Percentiles rank a stretch among this genome's conserved stretches.
Evolutionary conservation across 2,113 vertebrate genomes (phyloP).

Genomic region (Halcyon malimbica): DNA sequence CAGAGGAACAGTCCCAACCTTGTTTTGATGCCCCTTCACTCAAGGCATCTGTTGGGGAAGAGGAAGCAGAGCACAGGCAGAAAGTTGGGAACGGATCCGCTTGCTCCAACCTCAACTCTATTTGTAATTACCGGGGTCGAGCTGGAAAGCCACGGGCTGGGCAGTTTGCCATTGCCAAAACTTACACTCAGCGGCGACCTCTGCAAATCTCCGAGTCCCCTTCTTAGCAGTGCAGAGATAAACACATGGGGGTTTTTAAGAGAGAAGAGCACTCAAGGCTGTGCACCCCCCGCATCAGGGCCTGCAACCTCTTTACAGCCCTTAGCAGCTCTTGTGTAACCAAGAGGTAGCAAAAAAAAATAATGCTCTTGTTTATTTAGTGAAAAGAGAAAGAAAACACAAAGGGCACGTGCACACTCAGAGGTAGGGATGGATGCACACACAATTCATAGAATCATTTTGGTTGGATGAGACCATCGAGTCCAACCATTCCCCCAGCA

Average conservation of each 20-base stretch:
- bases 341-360: not conserved
- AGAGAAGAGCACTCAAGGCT: not conserved
- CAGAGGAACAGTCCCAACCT: not conserved
- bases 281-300: not conserved
- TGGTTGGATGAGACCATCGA: not conserved
- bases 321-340: not conserved
- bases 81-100: not conserved
- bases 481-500: not conserved
- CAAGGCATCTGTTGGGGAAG: not conserved
- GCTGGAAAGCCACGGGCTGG: not conserved
- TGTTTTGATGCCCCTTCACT: not conserved
- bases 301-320: not conserved
- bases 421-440: not conserved
- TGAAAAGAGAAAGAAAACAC: not conserved
- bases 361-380: not conserved
- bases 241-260: not conserved
- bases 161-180: not conserved
- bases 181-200: fast-evolving
- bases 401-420: not conserved
- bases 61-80: not conserved
- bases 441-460: not conserved
- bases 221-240: not conserved
- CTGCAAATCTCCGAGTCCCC: not conserved
- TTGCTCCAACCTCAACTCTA: not conserved
- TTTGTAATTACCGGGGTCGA: not conserved